Percentiles rank a stretch among this genome's conserved stretches.
Conservation (phyloP, 2,888 invertebrate species). For the Crocallis elinguaria region DNA sequence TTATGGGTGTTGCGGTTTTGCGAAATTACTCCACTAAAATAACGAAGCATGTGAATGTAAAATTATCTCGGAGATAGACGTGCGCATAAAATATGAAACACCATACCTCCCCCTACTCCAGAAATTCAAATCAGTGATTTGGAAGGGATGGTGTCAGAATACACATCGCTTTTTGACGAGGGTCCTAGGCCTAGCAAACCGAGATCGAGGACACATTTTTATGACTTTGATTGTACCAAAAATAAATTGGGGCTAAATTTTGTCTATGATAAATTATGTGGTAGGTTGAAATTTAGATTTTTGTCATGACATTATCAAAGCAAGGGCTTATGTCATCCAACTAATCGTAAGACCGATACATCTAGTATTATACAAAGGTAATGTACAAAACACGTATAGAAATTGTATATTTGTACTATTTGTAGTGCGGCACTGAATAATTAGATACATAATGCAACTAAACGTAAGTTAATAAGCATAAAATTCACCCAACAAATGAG, state of each 20-base stretch:
- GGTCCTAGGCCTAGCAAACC: not conserved
- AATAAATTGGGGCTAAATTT: not conserved
- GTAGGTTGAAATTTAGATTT: not conserved
- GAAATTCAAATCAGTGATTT: conserved; percentile 30
- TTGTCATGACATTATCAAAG: too few species aligned
- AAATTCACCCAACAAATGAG: too few species aligned
- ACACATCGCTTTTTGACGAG: conserved; percentile 19
- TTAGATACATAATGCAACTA: too few species aligned
- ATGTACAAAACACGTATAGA: too few species aligned
- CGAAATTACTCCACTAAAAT: conserved; percentile 12
- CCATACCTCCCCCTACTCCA: conserved; percentile 6
- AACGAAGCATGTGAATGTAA: conserved; percentile 10
- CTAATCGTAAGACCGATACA: too few species aligned
- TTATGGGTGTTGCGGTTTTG: conserved; percentile 12
- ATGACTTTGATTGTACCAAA: not conserved
- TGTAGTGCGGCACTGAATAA: too few species aligned
- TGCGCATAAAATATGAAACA: conserved; percentile 17
- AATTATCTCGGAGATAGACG: conserved; percentile 16
- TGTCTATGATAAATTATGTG: not conserved
- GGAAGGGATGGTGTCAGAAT: conserved; percentile 23
- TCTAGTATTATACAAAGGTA: too few species aligned
- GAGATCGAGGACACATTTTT: conserved; percentile 9
- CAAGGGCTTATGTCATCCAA: too few species aligned
- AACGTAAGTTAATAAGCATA: too few species aligned
- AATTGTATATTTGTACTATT: too few species aligned